Percentiles rank a stretch among this genome's conserved stretches.
phyloP scores from a whole-genome alignment of 2,797 vertebrate species.

The Otus scops region DNA sequence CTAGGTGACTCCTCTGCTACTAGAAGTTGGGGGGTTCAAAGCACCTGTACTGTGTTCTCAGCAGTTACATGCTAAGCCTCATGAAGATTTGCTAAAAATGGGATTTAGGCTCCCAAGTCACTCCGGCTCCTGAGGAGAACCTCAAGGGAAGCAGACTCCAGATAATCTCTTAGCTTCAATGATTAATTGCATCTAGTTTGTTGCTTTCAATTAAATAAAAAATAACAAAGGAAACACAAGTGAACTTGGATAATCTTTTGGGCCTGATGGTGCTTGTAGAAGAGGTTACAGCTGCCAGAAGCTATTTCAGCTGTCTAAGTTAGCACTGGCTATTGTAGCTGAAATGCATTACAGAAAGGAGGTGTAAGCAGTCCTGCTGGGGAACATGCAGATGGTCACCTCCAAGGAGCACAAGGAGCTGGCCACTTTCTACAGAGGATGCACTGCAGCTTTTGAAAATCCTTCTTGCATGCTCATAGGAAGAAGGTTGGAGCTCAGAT shows the following conservation, averaged over 20 bases:
- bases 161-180: background rate
- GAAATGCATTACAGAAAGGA: background rate
- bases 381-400: accelerated
- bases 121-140: background rate
- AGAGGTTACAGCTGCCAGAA: background rate
- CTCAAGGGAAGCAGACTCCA: background rate
- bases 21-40: background rate
- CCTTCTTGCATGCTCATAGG: background rate
- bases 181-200: background rate
- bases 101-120: background rate
- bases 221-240: background rate
- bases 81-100: background rate
- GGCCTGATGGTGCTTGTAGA: background rate
- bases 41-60: background rate
- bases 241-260: background rate
- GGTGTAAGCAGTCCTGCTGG: background rate
- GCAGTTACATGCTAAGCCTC: background rate
- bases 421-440: background rate
- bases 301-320: background rate
- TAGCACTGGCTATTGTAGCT: background rate
- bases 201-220: background rate
- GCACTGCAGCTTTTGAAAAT: background rate
- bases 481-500: background rate
- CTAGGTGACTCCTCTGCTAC: background rate
- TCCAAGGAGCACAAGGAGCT: accelerated